phyloP scores from a whole-genome alignment of 2,888 invertebrate genomes.

The Torymus texanus region DNA sequence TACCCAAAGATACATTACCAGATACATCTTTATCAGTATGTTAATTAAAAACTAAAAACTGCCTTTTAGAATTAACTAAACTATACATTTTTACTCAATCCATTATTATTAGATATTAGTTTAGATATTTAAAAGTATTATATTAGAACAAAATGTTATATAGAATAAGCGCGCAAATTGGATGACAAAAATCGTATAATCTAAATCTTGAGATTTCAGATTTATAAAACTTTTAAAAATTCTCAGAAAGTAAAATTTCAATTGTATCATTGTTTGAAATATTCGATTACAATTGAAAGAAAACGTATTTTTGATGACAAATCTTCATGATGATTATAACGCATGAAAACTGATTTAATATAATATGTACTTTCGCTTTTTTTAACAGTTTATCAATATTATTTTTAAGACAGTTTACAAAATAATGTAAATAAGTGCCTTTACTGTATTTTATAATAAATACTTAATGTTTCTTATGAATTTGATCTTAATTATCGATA shows the following conservation, averaged over 20 bases:
- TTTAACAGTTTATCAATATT: slow-evolving; percentile 2
- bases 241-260: no score
- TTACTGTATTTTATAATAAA: slow-evolving; percentile 57
- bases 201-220: no score
- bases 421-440: slow-evolving; percentile 58
- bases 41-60: slow-evolving; percentile 5
- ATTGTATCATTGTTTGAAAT: no score
- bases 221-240: no score
- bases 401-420: slow-evolving; percentile 38
- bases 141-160: slow-evolving; percentile 8
- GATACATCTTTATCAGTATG: no score
- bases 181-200: no score
- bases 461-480: slow-evolving; percentile 31
- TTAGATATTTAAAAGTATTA: slow-evolving; percentile 6
- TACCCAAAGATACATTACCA: no score
- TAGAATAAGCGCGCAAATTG: not conserved
- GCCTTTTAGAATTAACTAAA: slow-evolving; percentile 14
- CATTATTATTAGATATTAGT: slow-evolving; percentile 19
- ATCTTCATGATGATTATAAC: not conserved
- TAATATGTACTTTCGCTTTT: slow-evolving; percentile 1
- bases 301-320: no score
- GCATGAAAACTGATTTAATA: not conserved
- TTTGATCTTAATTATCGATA: not conserved
- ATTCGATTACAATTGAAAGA: no score
- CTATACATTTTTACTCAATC: slow-evolving; percentile 42